Evolutionary conservation across 2,113 vertebrate species (phyloP), one percentile per base, ranked within the genome.

Genomic region (Labrus mixtus): DNA sequence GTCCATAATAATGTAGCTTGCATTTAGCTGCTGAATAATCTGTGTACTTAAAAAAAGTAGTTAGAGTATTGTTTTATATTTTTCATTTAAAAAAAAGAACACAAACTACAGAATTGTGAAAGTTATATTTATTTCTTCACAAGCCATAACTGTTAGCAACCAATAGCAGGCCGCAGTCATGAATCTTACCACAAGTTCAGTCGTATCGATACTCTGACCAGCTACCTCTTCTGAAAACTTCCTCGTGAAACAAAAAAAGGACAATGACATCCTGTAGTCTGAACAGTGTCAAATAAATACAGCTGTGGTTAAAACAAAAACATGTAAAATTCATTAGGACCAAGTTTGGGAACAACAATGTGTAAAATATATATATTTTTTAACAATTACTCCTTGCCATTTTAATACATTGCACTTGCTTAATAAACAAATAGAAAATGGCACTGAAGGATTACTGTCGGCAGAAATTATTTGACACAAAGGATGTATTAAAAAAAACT

Each of bases 211-310:
- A 70, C 41, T 67, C 20, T 46, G 36, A 71, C 48, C 56, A 48
- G 59, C 10, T 66, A 79, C n/a, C 61, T 77, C 64, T 39, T 69
- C 60, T 64, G 73, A 51, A 46, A 22, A 57, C 68, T 68, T 36
- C 68, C 58, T 84, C 25, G 33, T 54, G 37, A 81, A 88, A 64
- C 33, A 67, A 75, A 64, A 75, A 73, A 73, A 80, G 53, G 77
- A 84, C 6, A 11, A 73, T 17, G 29, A 67, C 19, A 74, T 68
- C 70, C 58, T 68, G 46, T 60, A 45, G 68, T 81, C 71, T 76
- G 77, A 70, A 60, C 43, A 74, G 41, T 76, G 66, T 79, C 77
- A 90, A 92, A 93, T 92, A 93, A 93, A 93, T 92, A 93, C 74
- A 85, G 55, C 54, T 78, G 60, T 60, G 80, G 74, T 61, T 51